phyloP scores from a whole-genome alignment of 2,113 vertebrate genomes.

The Ochotona curzoniae region DNA sequence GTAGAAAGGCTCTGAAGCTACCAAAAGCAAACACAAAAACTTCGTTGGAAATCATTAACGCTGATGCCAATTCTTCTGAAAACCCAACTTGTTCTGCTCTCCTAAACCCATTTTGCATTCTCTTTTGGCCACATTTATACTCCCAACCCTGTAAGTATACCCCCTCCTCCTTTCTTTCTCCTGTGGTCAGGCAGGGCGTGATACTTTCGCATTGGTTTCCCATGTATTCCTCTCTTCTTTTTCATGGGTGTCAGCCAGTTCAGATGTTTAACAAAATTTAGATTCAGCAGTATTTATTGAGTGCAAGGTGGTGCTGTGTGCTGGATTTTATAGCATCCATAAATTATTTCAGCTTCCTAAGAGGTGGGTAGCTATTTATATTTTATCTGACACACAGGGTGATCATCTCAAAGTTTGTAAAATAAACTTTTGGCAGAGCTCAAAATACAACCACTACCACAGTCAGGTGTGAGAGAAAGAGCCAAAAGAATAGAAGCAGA shows the following conservation, averaged over 20 bases:
- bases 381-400: constrained; percentile 30
- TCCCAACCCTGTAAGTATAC: not conserved
- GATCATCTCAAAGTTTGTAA: constrained; percentile 23
- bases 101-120: constrained; percentile 9
- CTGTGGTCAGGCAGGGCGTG: not conserved
- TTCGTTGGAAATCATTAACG: constrained; percentile 44
- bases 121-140: constrained; percentile 22
- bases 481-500: not conserved
- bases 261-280: constrained; percentile 23
- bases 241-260: not conserved
- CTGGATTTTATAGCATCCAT: constrained; percentile 14
- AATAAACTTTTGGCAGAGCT: not conserved
- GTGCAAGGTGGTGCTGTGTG: not conserved
- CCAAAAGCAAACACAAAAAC: constrained; percentile 62
- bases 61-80: constrained; percentile 34
- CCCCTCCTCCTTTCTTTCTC: not conserved
- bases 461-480: not conserved
- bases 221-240: not conserved
- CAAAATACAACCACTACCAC: not conserved
- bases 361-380: constrained; percentile 30
- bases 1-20: constrained; percentile 47
- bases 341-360: constrained; percentile 20
- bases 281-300: constrained; percentile 40
- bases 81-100: constrained; percentile 3
- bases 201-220: not conserved